These are phyloP conservation scores for Microchirus variegatus DNA, from an alignment of 2,797 vertebrate genomes.

Conservation along the genomic window DNA sequence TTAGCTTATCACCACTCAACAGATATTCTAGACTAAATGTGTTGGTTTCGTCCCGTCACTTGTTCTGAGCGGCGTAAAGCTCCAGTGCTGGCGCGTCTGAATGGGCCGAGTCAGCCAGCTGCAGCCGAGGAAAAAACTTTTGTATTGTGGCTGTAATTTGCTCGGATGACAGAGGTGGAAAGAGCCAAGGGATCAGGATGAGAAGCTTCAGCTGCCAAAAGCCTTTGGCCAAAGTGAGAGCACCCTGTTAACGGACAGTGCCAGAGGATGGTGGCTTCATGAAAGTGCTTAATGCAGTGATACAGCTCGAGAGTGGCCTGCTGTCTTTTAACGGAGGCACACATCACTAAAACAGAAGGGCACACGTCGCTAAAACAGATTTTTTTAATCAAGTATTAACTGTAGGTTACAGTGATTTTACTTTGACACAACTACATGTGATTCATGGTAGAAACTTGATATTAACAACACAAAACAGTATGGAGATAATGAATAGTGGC, in stretches of 20 bases:
- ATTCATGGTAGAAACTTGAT: too few relatives aligned
- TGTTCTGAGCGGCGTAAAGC: constrained; percentile 43
- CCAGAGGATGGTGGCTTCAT: constrained; percentile 37
- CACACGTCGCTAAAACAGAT: neutral
- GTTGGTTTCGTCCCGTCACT: constrained; percentile 44
- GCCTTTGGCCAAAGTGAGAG: constrained; percentile 64
- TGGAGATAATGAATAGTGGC: too few relatives aligned
- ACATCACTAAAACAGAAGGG: neutral
- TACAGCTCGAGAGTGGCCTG: constrained; percentile 7
- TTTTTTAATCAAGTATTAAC: neutral
- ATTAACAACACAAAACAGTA: too few relatives aligned
- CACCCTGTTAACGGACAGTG: constrained; percentile 35
- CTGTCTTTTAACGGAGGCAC: constrained; percentile 3
- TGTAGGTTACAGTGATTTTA: too few relatives aligned
- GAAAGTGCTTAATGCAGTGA: constrained; percentile 39
- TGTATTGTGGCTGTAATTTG: constrained; percentile 65
- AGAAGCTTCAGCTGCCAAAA: constrained; percentile 59
- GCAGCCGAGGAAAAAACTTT: constrained; percentile 53
- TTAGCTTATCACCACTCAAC: constrained; percentile 69
- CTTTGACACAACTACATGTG: too few relatives aligned
- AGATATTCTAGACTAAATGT: constrained; percentile 62
- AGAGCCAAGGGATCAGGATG: constrained; percentile 56
- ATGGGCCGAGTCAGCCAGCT: constrained; percentile 59
- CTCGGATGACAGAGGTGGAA: constrained; percentile 61
- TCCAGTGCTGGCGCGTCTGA: constrained; percentile 41